phyloP scores from a whole-genome alignment of 2,888 invertebrate genomes.

The Mantis religiosa region DNA sequence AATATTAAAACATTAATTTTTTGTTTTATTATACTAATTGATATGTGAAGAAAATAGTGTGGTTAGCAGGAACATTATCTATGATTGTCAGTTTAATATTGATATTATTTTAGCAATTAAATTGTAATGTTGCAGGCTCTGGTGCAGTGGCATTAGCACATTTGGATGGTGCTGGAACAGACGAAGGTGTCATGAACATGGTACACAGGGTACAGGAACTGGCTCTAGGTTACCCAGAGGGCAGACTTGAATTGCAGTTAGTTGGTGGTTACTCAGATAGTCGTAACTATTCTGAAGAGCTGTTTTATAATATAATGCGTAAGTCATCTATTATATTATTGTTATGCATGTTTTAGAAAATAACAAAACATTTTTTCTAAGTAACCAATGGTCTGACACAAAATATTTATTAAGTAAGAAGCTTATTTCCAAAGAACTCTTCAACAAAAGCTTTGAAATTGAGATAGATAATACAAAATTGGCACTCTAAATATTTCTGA shows the following conservation, averaged over 20 bases:
- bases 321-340: constrained; percentile 44
- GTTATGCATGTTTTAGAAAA: not conserved
- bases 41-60: no score
- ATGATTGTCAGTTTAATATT: no score
- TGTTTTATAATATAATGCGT: constrained; percentile 87
- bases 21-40: no score
- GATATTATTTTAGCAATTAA: not conserved
- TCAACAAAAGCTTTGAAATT: no score
- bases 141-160: constrained; percentile 85
- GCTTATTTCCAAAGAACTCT: no score
- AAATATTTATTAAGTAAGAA: not conserved
- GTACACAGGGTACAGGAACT: constrained; percentile 81
- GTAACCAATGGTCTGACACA: no score
- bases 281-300: constrained; percentile 80
- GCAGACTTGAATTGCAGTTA: constrained; percentile 83
- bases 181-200: constrained; percentile 79
- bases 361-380: not conserved
- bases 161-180: constrained; percentile 78
- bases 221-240: constrained; percentile 80
- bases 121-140: constrained; percentile 57
- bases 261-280: constrained; percentile 89
- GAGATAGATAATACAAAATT: no score
- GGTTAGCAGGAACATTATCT: no score
- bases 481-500: no score
- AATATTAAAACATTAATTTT: no score